Conservation (phyloP, 2,888 invertebrate species). For the Mayetiola destructor region DNA sequence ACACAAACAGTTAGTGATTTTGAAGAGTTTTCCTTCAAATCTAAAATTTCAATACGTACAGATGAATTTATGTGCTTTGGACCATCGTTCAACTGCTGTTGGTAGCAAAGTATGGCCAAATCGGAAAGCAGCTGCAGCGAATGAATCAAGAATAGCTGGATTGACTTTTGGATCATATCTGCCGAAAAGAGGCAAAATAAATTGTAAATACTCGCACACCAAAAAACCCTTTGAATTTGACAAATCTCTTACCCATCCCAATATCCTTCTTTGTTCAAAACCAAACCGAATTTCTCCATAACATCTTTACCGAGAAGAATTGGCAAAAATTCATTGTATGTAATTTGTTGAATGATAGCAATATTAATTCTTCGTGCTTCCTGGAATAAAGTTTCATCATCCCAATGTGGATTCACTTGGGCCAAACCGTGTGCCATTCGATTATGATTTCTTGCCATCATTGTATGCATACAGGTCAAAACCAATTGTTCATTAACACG, state of each 20-base stretch:
- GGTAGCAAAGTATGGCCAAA: slow-evolving; percentile 84
- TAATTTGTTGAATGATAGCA: slow-evolving; percentile 77
- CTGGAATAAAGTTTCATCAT: slow-evolving; percentile 82
- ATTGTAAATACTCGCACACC: too few species aligned
- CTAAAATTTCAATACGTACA: slow-evolving; percentile 37
- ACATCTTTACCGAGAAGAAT: slow-evolving; percentile 78
- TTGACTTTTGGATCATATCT: slow-evolving; percentile 73
- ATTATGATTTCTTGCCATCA: slow-evolving; percentile 86
- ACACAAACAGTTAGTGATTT: too few species aligned
- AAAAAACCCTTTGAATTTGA: not conserved
- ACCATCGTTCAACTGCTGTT: slow-evolving; percentile 85
- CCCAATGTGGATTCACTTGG: slow-evolving; percentile 81
- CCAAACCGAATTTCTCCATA: slow-evolving; percentile 78
- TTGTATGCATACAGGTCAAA: slow-evolving; percentile 78
- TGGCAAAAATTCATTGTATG: slow-evolving; percentile 80
- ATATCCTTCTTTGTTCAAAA: slow-evolving; percentile 60
- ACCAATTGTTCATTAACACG: slow-evolving; percentile 85
- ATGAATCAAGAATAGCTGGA: slow-evolving; percentile 76
- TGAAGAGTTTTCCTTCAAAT: not conserved
- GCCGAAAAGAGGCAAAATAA: slow-evolving; percentile 39
- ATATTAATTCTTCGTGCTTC: slow-evolving; percentile 72
- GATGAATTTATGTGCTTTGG: slow-evolving; percentile 87
- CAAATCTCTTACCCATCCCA: slow-evolving; percentile 27
- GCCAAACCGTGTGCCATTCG: slow-evolving; percentile 60
- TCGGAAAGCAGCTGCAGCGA: slow-evolving; percentile 83